Conservation (phyloP, 2,888 invertebrate species). For the Ornithoptera priamus region DNA sequence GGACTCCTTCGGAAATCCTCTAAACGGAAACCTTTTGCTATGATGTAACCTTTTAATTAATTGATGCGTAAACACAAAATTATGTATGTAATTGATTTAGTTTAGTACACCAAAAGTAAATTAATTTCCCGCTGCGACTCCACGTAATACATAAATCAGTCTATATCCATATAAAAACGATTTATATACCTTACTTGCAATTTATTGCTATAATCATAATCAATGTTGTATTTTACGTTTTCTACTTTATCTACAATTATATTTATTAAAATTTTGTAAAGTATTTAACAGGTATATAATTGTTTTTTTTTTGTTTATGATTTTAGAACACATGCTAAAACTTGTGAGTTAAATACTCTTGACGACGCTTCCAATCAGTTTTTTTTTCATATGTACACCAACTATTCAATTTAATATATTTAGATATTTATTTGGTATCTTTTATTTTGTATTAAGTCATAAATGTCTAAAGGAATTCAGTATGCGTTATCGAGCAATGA, state of each 20-base stretch:
- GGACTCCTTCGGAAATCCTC: not conserved
- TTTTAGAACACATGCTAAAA: too few species aligned
- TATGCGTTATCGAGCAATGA: too few species aligned
- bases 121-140: conserved; percentile 11
- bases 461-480: too few species aligned
- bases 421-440: too few species aligned
- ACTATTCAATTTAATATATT: too few species aligned
- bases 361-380: too few species aligned
- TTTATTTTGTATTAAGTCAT: too few species aligned
- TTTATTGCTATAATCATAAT: conserved; percentile 7
- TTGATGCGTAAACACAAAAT: conserved; percentile 23
- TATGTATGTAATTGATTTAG: conserved; percentile 19
- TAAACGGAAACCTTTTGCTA: not conserved
- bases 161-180: conserved; percentile 13
- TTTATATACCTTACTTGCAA: conserved; percentile 9
- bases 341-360: too few species aligned
- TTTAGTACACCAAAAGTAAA: conserved; percentile 17
- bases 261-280: conserved; percentile 10
- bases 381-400: too few species aligned
- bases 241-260: conserved; percentile 2
- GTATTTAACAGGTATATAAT: not conserved
- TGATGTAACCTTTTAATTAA: conserved; percentile 1
- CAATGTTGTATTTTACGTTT: conserved; percentile 2
- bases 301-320: too few species aligned
- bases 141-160: conserved; percentile 10